Evolutionary conservation across 2,888 invertebrate species (phyloP).

Genomic region (Drosophila neutralis): DNA sequence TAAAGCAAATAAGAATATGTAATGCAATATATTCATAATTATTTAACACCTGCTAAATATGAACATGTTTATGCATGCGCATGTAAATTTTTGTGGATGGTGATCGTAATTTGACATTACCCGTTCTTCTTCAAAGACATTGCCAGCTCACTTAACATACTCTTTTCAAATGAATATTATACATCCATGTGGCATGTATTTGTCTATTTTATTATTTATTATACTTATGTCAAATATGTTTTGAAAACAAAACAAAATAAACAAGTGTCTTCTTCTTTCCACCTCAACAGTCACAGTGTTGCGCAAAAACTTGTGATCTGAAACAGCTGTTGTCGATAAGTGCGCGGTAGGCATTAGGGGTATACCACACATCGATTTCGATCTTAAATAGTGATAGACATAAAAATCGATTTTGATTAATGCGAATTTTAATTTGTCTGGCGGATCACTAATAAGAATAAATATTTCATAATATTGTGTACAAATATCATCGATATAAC

Average conservation of each 20-base stretch:
- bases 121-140: conserved; percentile 68
- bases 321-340: conserved; percentile 32
- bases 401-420: not conserved
- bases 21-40: not conserved
- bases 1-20: not conserved
- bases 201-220: not conserved
- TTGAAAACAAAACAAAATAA: conserved; percentile 21
- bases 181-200: conserved; percentile 3
- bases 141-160: conserved; percentile 45
- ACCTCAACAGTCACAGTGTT: conserved; percentile 18
- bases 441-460: not conserved
- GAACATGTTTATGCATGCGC: not conserved
- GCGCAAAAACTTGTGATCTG: not conserved
- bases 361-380: not conserved
- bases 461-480: not conserved
- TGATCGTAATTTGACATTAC: conserved; percentile 31
- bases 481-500: too few species aligned
- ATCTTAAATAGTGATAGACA: not conserved
- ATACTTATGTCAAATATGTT: not conserved
- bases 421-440: not conserved
- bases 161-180: not conserved
- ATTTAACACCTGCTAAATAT: not conserved
- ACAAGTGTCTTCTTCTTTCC: conserved; percentile 23
- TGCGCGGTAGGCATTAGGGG: not conserved
- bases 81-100: not conserved